These are phyloP conservation scores for Chionis minor DNA, from an alignment of 2,113 vertebrate species.

Conservation along the genomic window DNA sequence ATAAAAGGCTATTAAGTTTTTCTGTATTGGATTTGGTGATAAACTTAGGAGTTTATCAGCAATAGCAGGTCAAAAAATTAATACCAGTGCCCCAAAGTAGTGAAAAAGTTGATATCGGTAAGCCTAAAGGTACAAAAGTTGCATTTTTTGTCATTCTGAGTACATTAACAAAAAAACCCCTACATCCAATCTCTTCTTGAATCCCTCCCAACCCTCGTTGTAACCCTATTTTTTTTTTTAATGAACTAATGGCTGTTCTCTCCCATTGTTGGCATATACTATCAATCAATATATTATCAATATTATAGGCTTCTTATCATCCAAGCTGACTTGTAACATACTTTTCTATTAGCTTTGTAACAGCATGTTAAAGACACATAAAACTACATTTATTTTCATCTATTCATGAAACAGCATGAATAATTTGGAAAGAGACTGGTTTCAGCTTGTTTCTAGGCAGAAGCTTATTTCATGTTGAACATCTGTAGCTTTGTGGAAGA, in stretches of 20 bases:
- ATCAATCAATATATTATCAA: background rate
- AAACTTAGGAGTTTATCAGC: background rate
- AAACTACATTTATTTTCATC: background rate
- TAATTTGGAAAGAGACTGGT: background rate
- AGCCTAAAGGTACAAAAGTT: background rate
- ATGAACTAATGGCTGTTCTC: background rate
- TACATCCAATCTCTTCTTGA: background rate
- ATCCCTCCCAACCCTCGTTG: background rate
- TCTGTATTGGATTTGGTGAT: background rate
- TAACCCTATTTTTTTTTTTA: background rate
- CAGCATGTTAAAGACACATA: background rate
- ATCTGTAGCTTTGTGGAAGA: background rate
- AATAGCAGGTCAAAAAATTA: background rate
- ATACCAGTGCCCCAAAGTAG: background rate
- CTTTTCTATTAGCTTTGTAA: background rate
- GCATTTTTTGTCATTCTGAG: background rate
- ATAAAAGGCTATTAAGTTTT: constrained; percentile 10
- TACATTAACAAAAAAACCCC: background rate
- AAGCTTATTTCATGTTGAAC: background rate
- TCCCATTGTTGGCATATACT: background rate
- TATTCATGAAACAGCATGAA: background rate
- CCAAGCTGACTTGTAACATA: background rate
- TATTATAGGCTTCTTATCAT: background rate
- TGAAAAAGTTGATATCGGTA: background rate
- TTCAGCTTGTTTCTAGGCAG: background rate